Base-by-base conservation (phyloP, 2,888 invertebrate genomes). In the Lepidochrysops patricia region DNA sequence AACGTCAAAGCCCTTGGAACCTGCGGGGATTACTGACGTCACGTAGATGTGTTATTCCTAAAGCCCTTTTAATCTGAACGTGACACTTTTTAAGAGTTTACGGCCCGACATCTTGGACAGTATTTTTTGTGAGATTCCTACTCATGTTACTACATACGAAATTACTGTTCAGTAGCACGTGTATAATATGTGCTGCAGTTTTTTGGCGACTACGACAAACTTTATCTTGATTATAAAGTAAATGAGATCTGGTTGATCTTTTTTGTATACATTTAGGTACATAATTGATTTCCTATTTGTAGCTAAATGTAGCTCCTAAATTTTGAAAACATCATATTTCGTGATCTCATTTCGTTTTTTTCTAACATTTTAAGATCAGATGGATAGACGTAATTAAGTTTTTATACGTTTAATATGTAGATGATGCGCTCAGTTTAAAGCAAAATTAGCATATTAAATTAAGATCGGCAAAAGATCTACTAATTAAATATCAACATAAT, bases 21-120 rank as follows among this genome's bases (percentile, higher is more conserved):
- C 32, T 54, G 54, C 32, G n/a, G 5, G 54, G 54, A 54, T 54
- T 54, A 54, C 26, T 19, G 54, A 54, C 26, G 27, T 27, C 52
- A 52, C 52, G 52, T 52, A 50, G 27, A 50, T 15, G 29, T 15
- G 50, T 50, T 27, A 26, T 12, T 13, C 26, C 29, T 54, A 5
- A 54, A 54, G 54, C 32, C 19, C 27, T 29, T 5, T 5, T 54
- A 54, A 54, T 54, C 54, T 19, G 19, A 32, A 54, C 54, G 15
- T 15, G 54, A 54, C 32, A 54, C 32, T 29, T 32, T 54, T 12
- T 32, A 15, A 54, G 26, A 29, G 73, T 76, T 72, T 52, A 52
- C 15, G 54, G 5, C 15, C 5, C 54, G 9, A 4, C 4, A 7
- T 23, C 29, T 19, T 0, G 19, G 23, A 19, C 19, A 19, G 43